A percentile compares a stretch with the other conserved stretches of the same genome.
Evolutionary conservation across 1,140 invertebrate genomes (phyloP).

Genomic region (Pseudomyrmex flavicornis): DNA sequence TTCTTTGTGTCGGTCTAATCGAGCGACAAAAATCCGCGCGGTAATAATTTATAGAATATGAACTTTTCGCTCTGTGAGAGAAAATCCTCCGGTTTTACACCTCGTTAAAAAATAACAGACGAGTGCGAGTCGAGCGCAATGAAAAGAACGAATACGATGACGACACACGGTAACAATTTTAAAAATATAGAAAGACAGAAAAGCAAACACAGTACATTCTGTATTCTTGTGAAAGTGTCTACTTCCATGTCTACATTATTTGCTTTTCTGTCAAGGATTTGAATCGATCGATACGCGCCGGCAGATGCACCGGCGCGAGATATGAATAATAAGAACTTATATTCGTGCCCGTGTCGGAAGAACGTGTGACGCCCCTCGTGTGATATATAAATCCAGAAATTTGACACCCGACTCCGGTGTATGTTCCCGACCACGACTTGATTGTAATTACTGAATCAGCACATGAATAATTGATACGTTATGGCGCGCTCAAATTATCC

Average conservation of each 20-base stretch:
- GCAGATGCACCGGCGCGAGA: background rate
- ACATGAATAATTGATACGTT: constrained; percentile 13
- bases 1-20: no score
- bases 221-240: background rate
- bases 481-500: background rate
- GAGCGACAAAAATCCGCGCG: no score
- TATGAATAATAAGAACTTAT: background rate
- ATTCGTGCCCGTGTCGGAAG: background rate
- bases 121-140: no score
- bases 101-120: no score
- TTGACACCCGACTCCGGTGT: background rate
- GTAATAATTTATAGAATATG: no score
- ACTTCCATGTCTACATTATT: background rate
- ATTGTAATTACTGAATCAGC: background rate
- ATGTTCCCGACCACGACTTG: background rate
- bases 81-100: no score
- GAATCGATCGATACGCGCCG: background rate
- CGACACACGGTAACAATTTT: background rate
- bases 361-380: background rate
- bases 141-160: background rate
- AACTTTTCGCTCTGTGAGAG: no score
- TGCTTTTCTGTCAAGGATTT: background rate
- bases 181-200: background rate
- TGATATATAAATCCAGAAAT: background rate
- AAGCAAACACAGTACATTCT: no score